Percentiles rank a stretch among this genome's conserved stretches.
Evolutionary conservation across 1,140 invertebrate genomes (phyloP).

Genomic region (Bombus waltoni): DNA sequence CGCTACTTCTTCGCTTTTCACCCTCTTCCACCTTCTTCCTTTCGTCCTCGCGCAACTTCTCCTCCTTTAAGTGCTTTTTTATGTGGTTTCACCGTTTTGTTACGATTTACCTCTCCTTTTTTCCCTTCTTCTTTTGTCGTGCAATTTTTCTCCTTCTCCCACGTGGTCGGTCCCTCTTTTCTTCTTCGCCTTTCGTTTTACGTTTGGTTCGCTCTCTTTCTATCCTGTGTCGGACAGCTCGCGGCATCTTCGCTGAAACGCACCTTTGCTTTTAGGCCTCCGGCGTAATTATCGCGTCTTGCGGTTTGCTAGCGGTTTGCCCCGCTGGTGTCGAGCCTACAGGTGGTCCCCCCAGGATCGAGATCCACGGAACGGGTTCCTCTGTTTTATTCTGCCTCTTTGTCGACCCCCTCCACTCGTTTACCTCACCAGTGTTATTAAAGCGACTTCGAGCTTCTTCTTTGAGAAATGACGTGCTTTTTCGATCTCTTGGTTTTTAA

Average conservation of each 20-base stretch:
- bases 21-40: constrained; percentile 4
- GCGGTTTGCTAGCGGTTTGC: constrained; percentile 74
- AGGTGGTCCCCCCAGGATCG: constrained; percentile 70
- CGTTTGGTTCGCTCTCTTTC: constrained; percentile 44
- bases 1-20: constrained; percentile 13
- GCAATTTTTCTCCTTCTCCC: neutral
- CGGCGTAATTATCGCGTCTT: constrained; percentile 74
- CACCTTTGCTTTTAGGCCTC: constrained; percentile 63
- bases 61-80: constrained; percentile 78
- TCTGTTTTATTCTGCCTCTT: constrained; percentile 28
- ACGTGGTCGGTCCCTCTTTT: neutral
- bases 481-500: neutral
- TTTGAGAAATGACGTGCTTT: neutral
- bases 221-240: neutral
- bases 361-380: constrained; percentile 37
- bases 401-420: no score
- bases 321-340: constrained; percentile 61
- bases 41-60: constrained; percentile 49
- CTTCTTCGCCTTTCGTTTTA: constrained; percentile 53
- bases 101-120: constrained; percentile 67
- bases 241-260: constrained; percentile 11
- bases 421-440: constrained; percentile 13
- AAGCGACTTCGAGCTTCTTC: constrained; percentile 19
- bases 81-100: constrained; percentile 75
- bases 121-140: constrained; percentile 8